phyloP scores from a whole-genome alignment of 92 coral and sea anemone genomes.

The Galaxea fascicularis region DNA sequence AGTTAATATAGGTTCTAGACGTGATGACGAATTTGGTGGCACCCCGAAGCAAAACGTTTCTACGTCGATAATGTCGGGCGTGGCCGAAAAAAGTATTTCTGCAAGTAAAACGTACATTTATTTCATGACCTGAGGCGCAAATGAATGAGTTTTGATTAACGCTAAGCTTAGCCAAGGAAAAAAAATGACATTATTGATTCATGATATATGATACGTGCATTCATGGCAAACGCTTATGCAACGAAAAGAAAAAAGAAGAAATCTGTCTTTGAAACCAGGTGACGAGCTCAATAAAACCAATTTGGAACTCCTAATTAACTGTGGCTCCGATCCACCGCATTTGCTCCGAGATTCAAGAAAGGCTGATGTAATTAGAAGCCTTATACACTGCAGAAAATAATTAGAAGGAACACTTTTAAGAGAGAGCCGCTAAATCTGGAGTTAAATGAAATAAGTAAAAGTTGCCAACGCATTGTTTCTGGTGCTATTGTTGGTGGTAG shows the following conservation, averaged over 20 bases:
- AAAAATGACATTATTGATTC: slow-evolving; percentile 57
- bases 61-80: slow-evolving; percentile 51
- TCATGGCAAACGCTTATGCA: slow-evolving; percentile 50
- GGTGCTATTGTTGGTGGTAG: slow-evolving; percentile 27
- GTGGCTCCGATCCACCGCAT: slow-evolving; percentile 64
- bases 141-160: slow-evolving; percentile 69
- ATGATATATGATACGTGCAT: slow-evolving; percentile 72
- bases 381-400: slow-evolving; percentile 56
- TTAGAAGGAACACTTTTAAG: slow-evolving; percentile 49
- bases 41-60: slow-evolving; percentile 64
- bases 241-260: slow-evolving; percentile 49
- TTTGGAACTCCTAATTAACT: slow-evolving; percentile 83
- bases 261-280: slow-evolving; percentile 75
- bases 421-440: slow-evolving; percentile 39
- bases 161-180: slow-evolving; percentile 39
- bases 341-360: slow-evolving; percentile 60
- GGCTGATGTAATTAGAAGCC: slow-evolving; percentile 75
- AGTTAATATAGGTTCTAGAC: slow-evolving; percentile 11
- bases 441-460: slow-evolving; percentile 48
- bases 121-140: slow-evolving; percentile 54
- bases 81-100: slow-evolving; percentile 17
- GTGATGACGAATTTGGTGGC: slow-evolving; percentile 27
- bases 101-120: slow-evolving; percentile 49
- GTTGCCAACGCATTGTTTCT: slow-evolving; percentile 47
- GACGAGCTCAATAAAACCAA: slow-evolving; percentile 81